Evolutionary conservation across 2,797 vertebrate species (phyloP), one percentile per base, ranked within the genome.

Genomic region (Labroides dimidiatus): DNA sequence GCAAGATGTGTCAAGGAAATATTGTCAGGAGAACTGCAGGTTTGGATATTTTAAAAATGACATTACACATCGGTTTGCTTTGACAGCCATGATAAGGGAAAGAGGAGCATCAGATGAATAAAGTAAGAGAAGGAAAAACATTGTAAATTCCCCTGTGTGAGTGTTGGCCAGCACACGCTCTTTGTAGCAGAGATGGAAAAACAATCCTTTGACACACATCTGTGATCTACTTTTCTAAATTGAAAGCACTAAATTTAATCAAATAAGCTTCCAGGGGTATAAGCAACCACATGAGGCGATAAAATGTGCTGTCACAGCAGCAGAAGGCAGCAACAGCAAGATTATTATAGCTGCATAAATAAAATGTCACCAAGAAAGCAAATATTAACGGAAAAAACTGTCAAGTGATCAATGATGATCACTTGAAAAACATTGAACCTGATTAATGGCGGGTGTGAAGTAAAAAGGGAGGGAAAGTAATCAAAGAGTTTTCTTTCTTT

Each of bases 221-320:
- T 87, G 81, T 84, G 90, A 87, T 89, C 89, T 91, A 91, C 90
- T 90, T 93, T 84, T 90, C 80, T 65, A 89, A 88, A 91, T 91
- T 87, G 82, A 91, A 89, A 91, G 80, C 72, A 89, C 88, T 86
- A 86, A 87, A 90, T 93, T 88, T 91, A 92, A 91, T 91, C 89
- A 91, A 92, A 90, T 91, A 87, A 84, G 89, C 87, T 89, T 80
- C 11, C 10, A 60, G 75, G 50, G 42, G 64, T 52, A 67, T 81
- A 81, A 82, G 85, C 79, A 88, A 86, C 61, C 84, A 84, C 80
- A 84, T 50, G 69, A 81, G 75, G 85, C 44, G 55, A 88, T 86
- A 68, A 90, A 86, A 92, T 86, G 77, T 82, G 82, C 82, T 70
- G 79, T 73, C 79, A 80, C 80, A 78, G 84, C 76, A 70, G 89